Conservation (phyloP, 2,888 invertebrate genomes). For the Coelinius sp. region DNA sequence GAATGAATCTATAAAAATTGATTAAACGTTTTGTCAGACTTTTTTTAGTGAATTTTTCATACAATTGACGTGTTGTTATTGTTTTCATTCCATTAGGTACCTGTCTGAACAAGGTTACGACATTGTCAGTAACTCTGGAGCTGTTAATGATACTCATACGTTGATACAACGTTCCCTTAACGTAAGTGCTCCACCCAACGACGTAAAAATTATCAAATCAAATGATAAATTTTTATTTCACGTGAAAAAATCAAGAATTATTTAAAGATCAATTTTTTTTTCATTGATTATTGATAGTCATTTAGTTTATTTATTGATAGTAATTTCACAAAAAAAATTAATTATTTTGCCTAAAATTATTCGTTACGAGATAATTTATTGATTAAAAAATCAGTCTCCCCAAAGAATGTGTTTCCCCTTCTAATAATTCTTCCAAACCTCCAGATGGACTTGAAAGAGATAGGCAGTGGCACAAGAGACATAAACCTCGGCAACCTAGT, state of each 20-base stretch:
- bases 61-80: not conserved
- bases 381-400: too few relatives aligned
- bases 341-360: too few relatives aligned
- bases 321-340: too few relatives aligned
- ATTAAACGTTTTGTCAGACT: conserved; percentile 28
- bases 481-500: conserved; percentile 73
- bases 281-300: too few relatives aligned
- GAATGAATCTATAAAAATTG: not conserved
- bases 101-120: conserved; percentile 81
- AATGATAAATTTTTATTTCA: too few relatives aligned
- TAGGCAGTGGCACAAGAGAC: conserved; percentile 76
- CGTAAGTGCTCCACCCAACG: too few relatives aligned
- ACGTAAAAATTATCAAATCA: too few relatives aligned
- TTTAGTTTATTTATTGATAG: too few relatives aligned
- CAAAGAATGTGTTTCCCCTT: conserved; percentile 16
- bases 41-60: conserved; percentile 32
- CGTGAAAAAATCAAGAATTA: too few relatives aligned
- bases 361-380: too few relatives aligned
- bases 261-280: too few relatives aligned
- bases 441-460: conserved; percentile 85
- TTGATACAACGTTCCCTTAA: conserved; percentile 79
- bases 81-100: conserved; percentile 73
- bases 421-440: conserved; percentile 61
- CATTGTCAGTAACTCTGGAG: conserved; percentile 77
- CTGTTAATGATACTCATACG: conserved; percentile 76